These are phyloP conservation scores for Parazoanthus atlanticus DNA, from an alignment of 92 coral and sea anemone genomes.

Conservation along the genomic window DNA sequence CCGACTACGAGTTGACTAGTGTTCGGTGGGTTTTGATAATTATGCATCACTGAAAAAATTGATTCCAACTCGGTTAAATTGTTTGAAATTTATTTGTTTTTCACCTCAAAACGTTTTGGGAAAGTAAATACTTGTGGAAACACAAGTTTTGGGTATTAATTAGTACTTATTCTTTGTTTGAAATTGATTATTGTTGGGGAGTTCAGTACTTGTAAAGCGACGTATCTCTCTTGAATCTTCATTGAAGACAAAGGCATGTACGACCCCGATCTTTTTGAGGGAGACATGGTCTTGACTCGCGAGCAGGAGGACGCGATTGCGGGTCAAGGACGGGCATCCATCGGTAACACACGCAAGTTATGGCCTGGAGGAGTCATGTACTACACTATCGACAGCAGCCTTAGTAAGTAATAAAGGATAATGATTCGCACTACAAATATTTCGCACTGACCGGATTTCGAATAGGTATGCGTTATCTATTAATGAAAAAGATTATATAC, in stretches of 20 bases:
- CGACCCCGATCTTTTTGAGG: constrained; percentile 39
- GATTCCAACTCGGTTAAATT: background rate
- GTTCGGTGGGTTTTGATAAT: background rate
- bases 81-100: too few species aligned
- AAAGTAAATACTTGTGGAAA: too few species aligned
- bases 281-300: constrained; percentile 31
- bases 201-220: too few species aligned
- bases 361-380: constrained; percentile 31
- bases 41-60: too few species aligned
- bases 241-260: constrained; percentile 34
- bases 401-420: constrained; percentile 17
- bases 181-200: too few species aligned
- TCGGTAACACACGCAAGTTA: background rate
- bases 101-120: too few species aligned
- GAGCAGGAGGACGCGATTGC: constrained; percentile 26
- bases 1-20: background rate
- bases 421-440: background rate
- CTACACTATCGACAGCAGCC: constrained; percentile 36
- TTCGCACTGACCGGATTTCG: background rate
- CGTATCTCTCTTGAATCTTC: background rate
- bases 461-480: too few species aligned
- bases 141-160: too few species aligned
- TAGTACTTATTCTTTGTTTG: background rate
- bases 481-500: too few species aligned
- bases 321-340: constrained; percentile 27